These are phyloP conservation scores for Agelas oroides DNA, from an alignment of 37 sponge, comb jelly and placozoan species.

Conservation along the genomic window DNA sequence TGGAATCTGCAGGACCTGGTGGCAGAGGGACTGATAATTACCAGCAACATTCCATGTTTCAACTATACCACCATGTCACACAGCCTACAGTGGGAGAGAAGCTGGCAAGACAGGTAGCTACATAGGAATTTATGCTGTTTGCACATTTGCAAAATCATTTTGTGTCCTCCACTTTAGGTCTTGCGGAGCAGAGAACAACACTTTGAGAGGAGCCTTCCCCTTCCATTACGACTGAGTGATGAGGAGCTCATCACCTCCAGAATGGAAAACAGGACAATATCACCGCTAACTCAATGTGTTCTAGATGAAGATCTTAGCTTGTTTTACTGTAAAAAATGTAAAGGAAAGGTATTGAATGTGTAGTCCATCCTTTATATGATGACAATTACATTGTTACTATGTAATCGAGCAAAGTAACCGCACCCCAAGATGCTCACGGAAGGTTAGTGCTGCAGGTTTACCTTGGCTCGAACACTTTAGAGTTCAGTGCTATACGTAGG, in stretches of 20 bases:
- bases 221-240: slow-evolving; percentile 26
- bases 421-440: too few species aligned
- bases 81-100: slow-evolving; percentile 45
- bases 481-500: too few species aligned
- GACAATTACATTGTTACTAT: too few species aligned
- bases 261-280: not conserved
- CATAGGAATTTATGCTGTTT: not conserved
- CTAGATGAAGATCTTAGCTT: slow-evolving; percentile 1
- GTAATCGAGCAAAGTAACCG: too few species aligned
- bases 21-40: not conserved
- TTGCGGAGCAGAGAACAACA: not conserved
- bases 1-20: not conserved
- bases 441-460: too few species aligned
- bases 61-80: not conserved
- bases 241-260: slow-evolving; percentile 25
- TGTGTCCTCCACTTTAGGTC: not conserved
- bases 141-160: not conserved
- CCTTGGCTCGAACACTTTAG: too few species aligned
- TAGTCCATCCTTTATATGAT: not conserved
- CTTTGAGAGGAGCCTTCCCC: slow-evolving; percentile 7
- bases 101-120: slow-evolving; percentile 36
- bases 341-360: slow-evolving; percentile 22
- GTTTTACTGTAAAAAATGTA: slow-evolving; percentile 21
- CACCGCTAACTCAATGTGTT: not conserved
- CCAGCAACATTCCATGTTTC: not conserved